Percentiles rank a stretch among this genome's conserved stretches.
These are phyloP conservation scores for Brienomyrus brachyistius DNA, from an alignment of 2,113 vertebrate genomes.

Conservation along the genomic window DNA sequence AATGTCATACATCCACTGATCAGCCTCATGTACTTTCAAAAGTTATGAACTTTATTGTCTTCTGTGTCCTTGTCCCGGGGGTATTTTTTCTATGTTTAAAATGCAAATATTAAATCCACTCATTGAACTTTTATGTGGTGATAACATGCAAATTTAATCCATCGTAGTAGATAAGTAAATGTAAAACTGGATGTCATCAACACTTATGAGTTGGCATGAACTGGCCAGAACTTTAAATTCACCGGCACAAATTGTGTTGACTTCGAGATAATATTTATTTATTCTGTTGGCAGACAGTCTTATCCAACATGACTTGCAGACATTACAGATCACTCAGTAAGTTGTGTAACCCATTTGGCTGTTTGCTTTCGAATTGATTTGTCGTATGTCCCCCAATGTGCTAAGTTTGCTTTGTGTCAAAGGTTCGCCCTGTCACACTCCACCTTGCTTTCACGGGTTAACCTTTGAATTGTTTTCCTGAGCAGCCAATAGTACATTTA, in stretches of 20 bases:
- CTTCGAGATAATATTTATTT: constrained; percentile 4
- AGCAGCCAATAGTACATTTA: not conserved
- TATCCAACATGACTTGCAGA: not conserved
- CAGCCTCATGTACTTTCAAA: not conserved
- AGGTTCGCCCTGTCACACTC: not conserved
- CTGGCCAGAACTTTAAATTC: not conserved
- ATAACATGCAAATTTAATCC: not conserved
- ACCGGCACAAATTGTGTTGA: not conserved
- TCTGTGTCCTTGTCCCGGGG: not conserved
- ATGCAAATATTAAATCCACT: not conserved
- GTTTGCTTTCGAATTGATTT: not conserved
- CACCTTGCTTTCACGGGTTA: not conserved
- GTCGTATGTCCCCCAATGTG: not conserved
- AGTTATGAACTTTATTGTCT: not conserved
- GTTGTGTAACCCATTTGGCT: constrained; percentile 1
- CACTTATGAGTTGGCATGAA: not conserved
- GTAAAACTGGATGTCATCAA: not conserved
- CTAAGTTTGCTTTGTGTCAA: constrained; percentile 1
- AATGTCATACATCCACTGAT: not conserved
- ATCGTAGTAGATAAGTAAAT: not conserved
- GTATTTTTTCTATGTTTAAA: not conserved
- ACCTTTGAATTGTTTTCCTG: not conserved
- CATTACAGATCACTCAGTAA: not conserved
- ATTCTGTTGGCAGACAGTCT: not conserved
- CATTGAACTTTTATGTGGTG: not conserved